Percentiles rank a stretch among this genome's conserved stretches.
Conservation (phyloP, 2,888 invertebrate genomes). For the Dynastes maya region DNA sequence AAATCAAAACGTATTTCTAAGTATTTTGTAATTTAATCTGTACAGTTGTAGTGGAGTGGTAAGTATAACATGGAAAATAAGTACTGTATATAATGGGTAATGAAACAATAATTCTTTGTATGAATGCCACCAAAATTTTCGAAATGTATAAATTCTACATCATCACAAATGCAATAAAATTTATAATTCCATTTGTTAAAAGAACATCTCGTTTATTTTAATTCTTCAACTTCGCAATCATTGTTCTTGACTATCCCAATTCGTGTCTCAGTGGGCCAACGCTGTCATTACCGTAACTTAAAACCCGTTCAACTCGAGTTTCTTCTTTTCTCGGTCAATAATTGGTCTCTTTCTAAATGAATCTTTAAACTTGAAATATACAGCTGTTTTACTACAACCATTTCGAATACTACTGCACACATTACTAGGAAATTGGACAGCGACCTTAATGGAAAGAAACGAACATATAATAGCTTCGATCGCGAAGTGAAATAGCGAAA, state of each 20-base stretch:
- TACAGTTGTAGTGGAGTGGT: too few species aligned
- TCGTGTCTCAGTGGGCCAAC: conserved; percentile 16
- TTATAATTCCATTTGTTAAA: not conserved
- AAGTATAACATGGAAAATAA: too few species aligned
- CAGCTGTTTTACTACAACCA: conserved; percentile 15
- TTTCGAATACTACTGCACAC: not conserved
- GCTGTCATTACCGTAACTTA: conserved; percentile 13
- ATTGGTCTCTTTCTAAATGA: conserved; percentile 12
- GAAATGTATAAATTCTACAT: too few species aligned
- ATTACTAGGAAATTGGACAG: conserved; percentile 30
- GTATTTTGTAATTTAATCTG: too few species aligned
- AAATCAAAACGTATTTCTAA: too few species aligned
- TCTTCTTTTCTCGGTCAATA: not conserved
- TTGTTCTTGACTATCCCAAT: conserved; percentile 26
- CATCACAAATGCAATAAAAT: not conserved
- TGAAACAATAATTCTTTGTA: not conserved
- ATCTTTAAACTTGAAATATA: conserved; percentile 26
- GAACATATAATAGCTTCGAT: conserved; percentile 7
- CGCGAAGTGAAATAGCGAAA: conserved; percentile 18
- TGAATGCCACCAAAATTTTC: not conserved
- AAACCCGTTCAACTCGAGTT: conserved; percentile 18
- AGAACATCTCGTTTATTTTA: not conserved
- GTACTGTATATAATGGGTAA: not conserved
- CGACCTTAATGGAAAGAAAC: conserved; percentile 28
- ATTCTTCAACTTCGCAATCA: not conserved